These are phyloP conservation scores for Tachyglossus aculeatus DNA, from an alignment of 2,797 vertebrate genomes.

Conservation along the genomic window DNA sequence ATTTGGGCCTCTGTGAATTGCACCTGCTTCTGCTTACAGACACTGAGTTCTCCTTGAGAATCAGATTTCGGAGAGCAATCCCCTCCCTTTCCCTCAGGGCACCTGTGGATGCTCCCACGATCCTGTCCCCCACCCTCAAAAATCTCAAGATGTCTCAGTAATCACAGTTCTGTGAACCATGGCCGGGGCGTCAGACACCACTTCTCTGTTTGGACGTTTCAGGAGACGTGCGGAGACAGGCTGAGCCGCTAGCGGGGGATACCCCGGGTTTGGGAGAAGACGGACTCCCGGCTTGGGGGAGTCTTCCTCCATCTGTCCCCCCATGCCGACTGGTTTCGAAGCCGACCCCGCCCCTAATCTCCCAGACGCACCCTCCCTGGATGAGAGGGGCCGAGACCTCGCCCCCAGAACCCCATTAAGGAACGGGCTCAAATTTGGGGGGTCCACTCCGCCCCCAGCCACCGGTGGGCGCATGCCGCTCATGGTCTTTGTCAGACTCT, in stretches of 20 bases:
- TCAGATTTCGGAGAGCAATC: too few relatives aligned
- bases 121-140: background rate
- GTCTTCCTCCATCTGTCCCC: slow-evolving; percentile 23
- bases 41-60: too few relatives aligned
- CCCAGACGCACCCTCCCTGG: slow-evolving; percentile 23
- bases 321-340: slow-evolving; percentile 17
- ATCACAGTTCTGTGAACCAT: background rate
- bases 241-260: slow-evolving; percentile 58
- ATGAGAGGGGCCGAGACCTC: slow-evolving; percentile 6
- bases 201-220: slow-evolving; percentile 35
- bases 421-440: slow-evolving; percentile 76
- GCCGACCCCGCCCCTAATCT: slow-evolving; percentile 18
- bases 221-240: slow-evolving; percentile 58
- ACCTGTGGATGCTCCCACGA: background rate
- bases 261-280: slow-evolving; percentile 44
- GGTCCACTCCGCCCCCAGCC: slow-evolving; percentile 74
- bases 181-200: slow-evolving; percentile 22
- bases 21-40: too few relatives aligned
- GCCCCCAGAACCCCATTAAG: slow-evolving; percentile 52
- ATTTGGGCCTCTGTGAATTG: too few relatives aligned
- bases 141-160: too few relatives aligned
- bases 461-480: slow-evolving; percentile 73
- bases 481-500: slow-evolving; percentile 93
- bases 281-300: slow-evolving; percentile 45
- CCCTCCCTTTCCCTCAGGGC: too few relatives aligned